A percentile compares a stretch with the other conserved stretches of the same genome.
Conservation (phyloP, 2,797 vertebrate genomes). For the Xenentodon cancila region DNA sequence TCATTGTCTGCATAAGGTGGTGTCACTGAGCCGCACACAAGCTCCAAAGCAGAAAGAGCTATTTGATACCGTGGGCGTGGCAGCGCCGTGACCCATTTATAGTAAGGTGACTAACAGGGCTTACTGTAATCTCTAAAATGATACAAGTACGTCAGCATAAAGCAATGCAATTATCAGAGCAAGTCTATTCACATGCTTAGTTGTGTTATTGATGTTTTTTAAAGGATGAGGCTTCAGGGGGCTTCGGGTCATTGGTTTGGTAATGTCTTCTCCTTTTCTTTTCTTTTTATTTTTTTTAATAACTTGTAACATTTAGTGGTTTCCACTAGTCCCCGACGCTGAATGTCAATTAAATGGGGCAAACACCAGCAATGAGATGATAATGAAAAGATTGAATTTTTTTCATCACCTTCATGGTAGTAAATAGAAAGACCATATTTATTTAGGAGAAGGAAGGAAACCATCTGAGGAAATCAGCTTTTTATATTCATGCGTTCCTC, state of each 20-base stretch:
- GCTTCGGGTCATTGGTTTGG: constrained; percentile 4
- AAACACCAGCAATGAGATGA: not conserved
- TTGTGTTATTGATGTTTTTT: not conserved
- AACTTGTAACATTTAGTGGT: not conserved
- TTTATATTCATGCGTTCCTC: constrained; percentile 65
- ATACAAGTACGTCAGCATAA: constrained; percentile 5
- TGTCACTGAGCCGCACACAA: constrained; percentile 41
- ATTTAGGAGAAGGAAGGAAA: constrained; percentile 26
- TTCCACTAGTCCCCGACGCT: constrained; percentile 14
- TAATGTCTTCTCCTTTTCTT: constrained; percentile 11
- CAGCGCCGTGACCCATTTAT: constrained; percentile 28
- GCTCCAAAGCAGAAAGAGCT: constrained; percentile 14
- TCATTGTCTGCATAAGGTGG: constrained; percentile 47
- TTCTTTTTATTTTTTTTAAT: not conserved
- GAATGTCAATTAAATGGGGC: constrained; percentile 17
- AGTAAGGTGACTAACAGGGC: constrained; percentile 7
- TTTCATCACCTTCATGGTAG: constrained; percentile 24
- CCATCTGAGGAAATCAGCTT: constrained; percentile 49
- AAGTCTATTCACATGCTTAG: constrained; percentile 3
- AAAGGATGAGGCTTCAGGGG: not conserved
- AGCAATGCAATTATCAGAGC: not conserved
- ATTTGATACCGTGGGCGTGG: constrained; percentile 30
- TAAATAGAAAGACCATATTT: constrained; percentile 42
- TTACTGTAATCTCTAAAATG: constrained; percentile 6
- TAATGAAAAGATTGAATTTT: not conserved